Evolutionary conservation across 2,797 vertebrate genomes (phyloP), one percentile per base, ranked within the genome.

Genomic region (Strix occidentalis): DNA sequence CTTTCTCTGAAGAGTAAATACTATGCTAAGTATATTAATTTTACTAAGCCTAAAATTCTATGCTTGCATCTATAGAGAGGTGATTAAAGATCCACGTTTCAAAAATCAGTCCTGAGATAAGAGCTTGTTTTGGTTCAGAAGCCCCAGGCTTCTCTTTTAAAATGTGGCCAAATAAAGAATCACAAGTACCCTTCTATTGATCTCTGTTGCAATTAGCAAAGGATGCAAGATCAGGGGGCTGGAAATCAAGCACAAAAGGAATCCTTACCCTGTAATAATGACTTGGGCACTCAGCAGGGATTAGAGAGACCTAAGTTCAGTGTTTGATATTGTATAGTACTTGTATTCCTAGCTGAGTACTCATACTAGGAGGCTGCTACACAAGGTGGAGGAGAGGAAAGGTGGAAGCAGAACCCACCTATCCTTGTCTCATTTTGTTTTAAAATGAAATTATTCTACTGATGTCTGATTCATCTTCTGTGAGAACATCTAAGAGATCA

Each of bases 161-260:
- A 80, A 91, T 74, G 82, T 37, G 13, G 57, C 37, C 91, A 91
- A 87, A 74, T 66, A 84, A 72, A 86, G 83, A 90, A 87, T 65
- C 54, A 60, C 43, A 72, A 72, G n/a, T 60, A 92, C 25, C 31
- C 37, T 20, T 90, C 86, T 78, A 63, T 76, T 87, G 86, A 80
- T 89, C 53, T 84, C 70, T 74, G n/a, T 78, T 90, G 56, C 77
- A 65, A 41, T 89, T 84, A 84, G 92, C 76, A 94, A 96, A 91
- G 54, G 83, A 91, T 85, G 68, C 53, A 91, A 96, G 69, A 89
- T 93, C 83, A 91, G 78, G 79, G 79, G 72, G 33, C 79, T 95
- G 76, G 90, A 95, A 96, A 95, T 91, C 48, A 84, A 75, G 39
- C 53, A 87, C 82, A 95, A 91, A 92, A 94, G 75, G 82, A 93